Percentiles rank a stretch among this genome's conserved stretches.
Evolutionary conservation across 2,888 invertebrate genomes (phyloP).

Genomic region (Cephonodes hylas): DNA sequence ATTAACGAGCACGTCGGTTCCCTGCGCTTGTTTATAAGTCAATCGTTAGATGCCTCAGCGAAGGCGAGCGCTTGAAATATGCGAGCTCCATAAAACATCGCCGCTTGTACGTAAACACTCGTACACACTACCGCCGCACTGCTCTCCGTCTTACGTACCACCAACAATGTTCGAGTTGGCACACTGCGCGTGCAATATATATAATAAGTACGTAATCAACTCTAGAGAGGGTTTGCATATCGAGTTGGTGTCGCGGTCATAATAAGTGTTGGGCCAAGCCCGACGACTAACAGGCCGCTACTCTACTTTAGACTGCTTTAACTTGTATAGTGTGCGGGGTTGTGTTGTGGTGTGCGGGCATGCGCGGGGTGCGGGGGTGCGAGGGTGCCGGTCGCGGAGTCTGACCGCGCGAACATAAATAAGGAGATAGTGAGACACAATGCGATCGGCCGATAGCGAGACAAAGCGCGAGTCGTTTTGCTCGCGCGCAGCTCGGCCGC

Average conservation of each 20-base stretch:
- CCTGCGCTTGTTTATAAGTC: neutral
- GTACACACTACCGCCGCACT: too few species aligned
- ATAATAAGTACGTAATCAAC: too few species aligned
- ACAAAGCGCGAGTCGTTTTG: constrained; percentile 35
- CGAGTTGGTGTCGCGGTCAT: too few species aligned
- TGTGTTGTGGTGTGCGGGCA: too few species aligned
- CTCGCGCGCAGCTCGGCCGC: constrained; percentile 10
- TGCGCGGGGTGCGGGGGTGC: too few species aligned
- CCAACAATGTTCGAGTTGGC: neutral
- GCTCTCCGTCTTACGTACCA: too few species aligned
- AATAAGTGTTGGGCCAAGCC: too few species aligned
- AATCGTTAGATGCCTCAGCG: neutral
- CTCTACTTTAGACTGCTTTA: too few species aligned
- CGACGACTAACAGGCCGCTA: too few species aligned
- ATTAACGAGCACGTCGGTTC: neutral
- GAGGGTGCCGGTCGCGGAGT: neutral
- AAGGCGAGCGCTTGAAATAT: neutral
- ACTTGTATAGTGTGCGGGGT: too few species aligned
- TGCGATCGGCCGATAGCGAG: constrained; percentile 39
- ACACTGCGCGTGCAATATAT: neutral
- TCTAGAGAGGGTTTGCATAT: too few species aligned
- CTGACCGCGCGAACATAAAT: constrained; percentile 27
- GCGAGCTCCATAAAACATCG: neutral
- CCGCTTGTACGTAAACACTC: neutral
- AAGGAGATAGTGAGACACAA: constrained; percentile 30